These are phyloP conservation scores for Aradophagus sp. DNA, from an alignment of 1,140 invertebrate genomes.

Conservation along the genomic window DNA sequence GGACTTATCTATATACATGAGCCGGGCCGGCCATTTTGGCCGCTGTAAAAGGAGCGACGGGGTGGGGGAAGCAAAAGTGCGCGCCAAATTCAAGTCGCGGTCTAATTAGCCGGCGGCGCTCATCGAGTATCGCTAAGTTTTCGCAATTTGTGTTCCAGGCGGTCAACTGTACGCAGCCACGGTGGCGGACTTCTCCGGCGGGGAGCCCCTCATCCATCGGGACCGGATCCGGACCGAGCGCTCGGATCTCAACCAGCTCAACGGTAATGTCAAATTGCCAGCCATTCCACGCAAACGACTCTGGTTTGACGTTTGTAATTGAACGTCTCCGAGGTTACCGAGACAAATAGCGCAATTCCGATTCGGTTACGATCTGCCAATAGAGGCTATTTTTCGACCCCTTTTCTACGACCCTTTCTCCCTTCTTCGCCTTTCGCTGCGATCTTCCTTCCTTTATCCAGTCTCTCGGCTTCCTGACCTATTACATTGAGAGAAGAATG, in stretches of 20 bases:
- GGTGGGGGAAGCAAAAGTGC: not conserved
- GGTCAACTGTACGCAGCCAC: conserved; percentile 94
- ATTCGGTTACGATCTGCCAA: too few relatives aligned
- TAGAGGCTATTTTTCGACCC: too few relatives aligned
- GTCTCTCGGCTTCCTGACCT: too few relatives aligned
- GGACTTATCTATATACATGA: conserved; percentile 53
- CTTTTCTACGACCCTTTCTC: too few relatives aligned
- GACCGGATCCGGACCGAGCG: conserved; percentile 89
- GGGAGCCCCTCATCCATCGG: conserved; percentile 93
- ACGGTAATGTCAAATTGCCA: conserved; percentile 76
- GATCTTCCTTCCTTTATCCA: too few relatives aligned
- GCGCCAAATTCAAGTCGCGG: conserved; percentile 22
- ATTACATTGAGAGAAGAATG: too few relatives aligned
- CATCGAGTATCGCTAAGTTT: conserved; percentile 26
- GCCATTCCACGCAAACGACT: conserved; percentile 50
- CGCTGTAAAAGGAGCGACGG: too few relatives aligned
- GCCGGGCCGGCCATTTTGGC: conserved; percentile 10
- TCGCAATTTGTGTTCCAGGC: conserved; percentile 76
- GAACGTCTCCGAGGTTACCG: conserved; percentile 33
- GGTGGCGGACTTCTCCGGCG: conserved; percentile 94
- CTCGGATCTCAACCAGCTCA: conserved; percentile 84
- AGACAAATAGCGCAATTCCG: conserved; percentile 26
- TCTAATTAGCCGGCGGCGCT: conserved; percentile 15
- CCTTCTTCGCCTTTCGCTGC: too few relatives aligned
- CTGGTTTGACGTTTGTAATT: conserved; percentile 45